phyloP scores from a whole-genome alignment of 2,113 vertebrate genomes.

The Syngnathoides biaculeatus region DNA sequence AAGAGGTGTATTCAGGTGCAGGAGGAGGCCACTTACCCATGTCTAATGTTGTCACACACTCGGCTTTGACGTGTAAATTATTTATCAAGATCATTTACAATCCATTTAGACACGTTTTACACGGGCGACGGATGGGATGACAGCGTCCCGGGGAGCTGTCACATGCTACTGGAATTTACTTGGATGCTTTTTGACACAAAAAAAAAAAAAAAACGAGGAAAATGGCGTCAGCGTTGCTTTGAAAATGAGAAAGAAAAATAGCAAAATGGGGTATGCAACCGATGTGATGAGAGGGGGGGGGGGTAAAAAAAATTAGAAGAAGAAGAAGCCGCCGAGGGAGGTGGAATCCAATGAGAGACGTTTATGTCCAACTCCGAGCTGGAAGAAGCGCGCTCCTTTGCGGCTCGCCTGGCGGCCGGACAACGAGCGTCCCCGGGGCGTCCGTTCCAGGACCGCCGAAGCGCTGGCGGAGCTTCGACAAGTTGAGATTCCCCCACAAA shows the following conservation, averaged over 20 bases:
- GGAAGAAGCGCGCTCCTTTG: slow-evolving; percentile 39
- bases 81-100: slow-evolving; percentile 73
- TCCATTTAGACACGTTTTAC: slow-evolving; percentile 74
- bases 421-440: slow-evolving; percentile 35
- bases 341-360: slow-evolving; percentile 52
- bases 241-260: slow-evolving; percentile 41
- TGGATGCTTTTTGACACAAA: slow-evolving; percentile 58
- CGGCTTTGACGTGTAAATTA: slow-evolving; percentile 60
- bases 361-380: slow-evolving; percentile 43
- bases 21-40: slow-evolving; percentile 77
- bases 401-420: slow-evolving; percentile 19
- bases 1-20: slow-evolving; percentile 60
- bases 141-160: slow-evolving; percentile 76
- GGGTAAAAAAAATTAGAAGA: no score
- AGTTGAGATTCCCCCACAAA: slow-evolving; percentile 69
- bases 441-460: slow-evolving; percentile 58
- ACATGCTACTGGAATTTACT: slow-evolving; percentile 59
- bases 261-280: slow-evolving; percentile 47
- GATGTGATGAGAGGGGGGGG: slow-evolving; percentile 60
- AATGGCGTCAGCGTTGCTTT: slow-evolving; percentile 75
- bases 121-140: slow-evolving; percentile 65
- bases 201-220: slow-evolving; percentile 68
- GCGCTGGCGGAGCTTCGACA: slow-evolving; percentile 64
- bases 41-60: slow-evolving; percentile 71
- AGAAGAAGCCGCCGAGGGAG: slow-evolving; percentile 37